phyloP scores from a whole-genome alignment of 1,140 invertebrate species.

The Heliconius hewitsoni region DNA sequence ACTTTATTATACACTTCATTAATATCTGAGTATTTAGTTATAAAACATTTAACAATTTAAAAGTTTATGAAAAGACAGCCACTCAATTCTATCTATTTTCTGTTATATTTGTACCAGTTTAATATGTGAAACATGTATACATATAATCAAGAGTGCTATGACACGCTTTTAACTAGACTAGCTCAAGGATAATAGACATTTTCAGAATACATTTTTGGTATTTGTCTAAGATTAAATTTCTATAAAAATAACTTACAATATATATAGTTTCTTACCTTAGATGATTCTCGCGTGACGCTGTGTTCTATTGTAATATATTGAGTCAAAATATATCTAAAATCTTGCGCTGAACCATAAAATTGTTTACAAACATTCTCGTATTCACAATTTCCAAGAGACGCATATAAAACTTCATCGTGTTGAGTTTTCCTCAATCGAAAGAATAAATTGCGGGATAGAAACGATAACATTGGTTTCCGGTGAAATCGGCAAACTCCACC shows the following conservation, averaged over 20 bases:
- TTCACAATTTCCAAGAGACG: constrained; percentile 29
- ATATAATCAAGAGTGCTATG: too few species aligned
- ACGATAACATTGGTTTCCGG: constrained; percentile 30
- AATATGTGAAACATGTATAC: too few species aligned
- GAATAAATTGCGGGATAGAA: constrained; percentile 11
- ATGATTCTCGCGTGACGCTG: not conserved
- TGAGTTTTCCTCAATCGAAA: constrained; percentile 30
- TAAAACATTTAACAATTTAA: too few species aligned
- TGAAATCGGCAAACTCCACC: constrained; percentile 17
- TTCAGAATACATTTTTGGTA: too few species aligned
- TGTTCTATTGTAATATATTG: not conserved
- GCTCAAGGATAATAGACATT: too few species aligned
- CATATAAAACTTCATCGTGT: constrained; percentile 7
- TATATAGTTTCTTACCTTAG: not conserved
- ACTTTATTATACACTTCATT: too few species aligned
- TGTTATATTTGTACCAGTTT: too few species aligned
- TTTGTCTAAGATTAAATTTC: not conserved
- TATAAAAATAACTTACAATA: not conserved
- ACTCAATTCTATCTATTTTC: too few species aligned
- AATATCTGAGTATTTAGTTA: too few species aligned
- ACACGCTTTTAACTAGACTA: too few species aligned
- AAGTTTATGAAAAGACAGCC: too few species aligned
- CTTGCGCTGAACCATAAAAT: not conserved
- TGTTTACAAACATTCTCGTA: not conserved
- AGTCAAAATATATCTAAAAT: not conserved